Percentiles rank a stretch among this genome's conserved stretches.
Conservation (phyloP, 2,113 vertebrate genomes). For the Clinocottus analis region DNA sequence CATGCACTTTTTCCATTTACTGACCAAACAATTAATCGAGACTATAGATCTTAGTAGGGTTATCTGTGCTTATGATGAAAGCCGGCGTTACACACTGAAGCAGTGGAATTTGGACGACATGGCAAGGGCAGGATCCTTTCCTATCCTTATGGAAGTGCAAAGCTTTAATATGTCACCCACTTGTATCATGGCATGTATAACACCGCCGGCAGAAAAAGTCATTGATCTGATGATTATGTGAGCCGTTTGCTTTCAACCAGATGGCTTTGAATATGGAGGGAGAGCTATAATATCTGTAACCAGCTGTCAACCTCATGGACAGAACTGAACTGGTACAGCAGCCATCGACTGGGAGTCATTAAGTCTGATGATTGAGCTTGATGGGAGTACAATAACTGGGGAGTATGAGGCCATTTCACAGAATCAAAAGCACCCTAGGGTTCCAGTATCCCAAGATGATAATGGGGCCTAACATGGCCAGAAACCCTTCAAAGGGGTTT, state of each 20-base stretch:
- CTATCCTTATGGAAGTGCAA: background rate
- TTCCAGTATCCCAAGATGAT: constrained; percentile 47
- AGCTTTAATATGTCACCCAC: background rate
- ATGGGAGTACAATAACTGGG: constrained; percentile 45
- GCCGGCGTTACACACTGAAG: background rate
- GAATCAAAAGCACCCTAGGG: constrained; percentile 41
- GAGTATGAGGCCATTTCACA: constrained; percentile 46
- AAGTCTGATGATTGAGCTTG: constrained; percentile 42
- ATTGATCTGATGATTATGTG: background rate
- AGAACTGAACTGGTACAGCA: constrained; percentile 13
- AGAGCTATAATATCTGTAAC: constrained; percentile 8
- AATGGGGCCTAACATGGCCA: constrained; percentile 28
- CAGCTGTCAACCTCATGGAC: constrained; percentile 32
- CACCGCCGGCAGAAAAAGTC: background rate
- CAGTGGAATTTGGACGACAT: background rate
- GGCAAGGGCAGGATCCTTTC: background rate
- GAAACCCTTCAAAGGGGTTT: constrained; percentile 45
- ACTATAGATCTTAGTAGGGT: background rate
- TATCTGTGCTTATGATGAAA: background rate
- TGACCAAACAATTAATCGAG: background rate
- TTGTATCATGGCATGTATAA: background rate
- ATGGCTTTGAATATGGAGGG: constrained; percentile 16
- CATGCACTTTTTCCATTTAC: background rate
- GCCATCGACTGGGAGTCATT: constrained; percentile 52
- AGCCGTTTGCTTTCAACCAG: background rate